Conservation (phyloP, 2,113 vertebrate species). For the Etia nguti region DNA sequence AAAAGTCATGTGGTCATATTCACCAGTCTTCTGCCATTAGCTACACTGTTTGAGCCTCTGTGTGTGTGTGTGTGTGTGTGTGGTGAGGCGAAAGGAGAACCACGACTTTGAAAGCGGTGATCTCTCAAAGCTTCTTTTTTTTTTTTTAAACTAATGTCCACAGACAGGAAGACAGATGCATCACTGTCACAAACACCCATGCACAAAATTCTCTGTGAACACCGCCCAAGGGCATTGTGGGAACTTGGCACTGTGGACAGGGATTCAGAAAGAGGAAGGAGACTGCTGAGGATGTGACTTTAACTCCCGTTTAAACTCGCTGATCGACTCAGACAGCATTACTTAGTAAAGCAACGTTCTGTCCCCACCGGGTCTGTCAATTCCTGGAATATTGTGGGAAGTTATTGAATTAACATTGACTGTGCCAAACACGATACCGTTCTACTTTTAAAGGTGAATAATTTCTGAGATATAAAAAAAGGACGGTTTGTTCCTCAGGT, state of each 20-base stretch:
- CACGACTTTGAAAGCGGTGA: neutral
- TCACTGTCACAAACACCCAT: neutral
- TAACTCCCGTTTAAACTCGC: neutral
- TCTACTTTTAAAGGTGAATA: neutral
- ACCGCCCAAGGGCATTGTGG: neutral
- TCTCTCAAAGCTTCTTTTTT: neutral
- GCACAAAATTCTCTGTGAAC: neutral
- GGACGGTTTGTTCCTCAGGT: neutral
- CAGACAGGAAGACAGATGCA: slow-evolving; percentile 12
- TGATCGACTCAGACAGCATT: neutral
- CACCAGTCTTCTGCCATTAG: neutral
- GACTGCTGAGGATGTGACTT: neutral
- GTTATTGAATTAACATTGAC: neutral
- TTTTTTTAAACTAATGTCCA: neutral
- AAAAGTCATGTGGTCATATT: neutral
- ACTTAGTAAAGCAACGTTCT: neutral
- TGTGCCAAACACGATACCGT: neutral
- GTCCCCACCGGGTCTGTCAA: neutral
- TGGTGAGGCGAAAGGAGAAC: neutral
- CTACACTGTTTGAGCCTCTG: neutral
- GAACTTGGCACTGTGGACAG: neutral
- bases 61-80: neutral
- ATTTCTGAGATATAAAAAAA: neutral
- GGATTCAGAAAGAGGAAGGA: neutral
- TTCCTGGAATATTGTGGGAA: neutral